Percentiles rank a stretch among this genome's conserved stretches.
Conservation (phyloP, 2,113 vertebrate species). For the Takifugu flavidus region DNA sequence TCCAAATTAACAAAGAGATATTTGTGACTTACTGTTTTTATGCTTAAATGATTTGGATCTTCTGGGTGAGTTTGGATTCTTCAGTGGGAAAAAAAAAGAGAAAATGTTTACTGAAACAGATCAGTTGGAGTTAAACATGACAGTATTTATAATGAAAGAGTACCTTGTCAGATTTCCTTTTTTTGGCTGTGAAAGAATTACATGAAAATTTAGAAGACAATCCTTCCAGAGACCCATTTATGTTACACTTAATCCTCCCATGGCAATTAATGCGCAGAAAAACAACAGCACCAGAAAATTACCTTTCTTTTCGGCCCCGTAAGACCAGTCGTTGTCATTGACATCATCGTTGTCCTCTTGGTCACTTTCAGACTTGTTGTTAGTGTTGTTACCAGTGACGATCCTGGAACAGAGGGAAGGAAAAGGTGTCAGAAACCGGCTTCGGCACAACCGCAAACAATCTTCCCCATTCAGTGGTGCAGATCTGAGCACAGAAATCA, state of each 20-base stretch:
- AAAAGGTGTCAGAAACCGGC: background rate
- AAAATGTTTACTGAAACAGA: background rate
- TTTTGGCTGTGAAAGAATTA: conserved; percentile 82
- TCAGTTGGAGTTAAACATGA: background rate
- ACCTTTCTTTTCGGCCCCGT: conserved; percentile 98
- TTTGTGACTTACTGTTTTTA: conserved; percentile 86
- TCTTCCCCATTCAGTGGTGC: background rate
- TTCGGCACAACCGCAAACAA: background rate
- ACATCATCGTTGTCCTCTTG: conserved; percentile 98
- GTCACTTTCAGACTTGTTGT: conserved; percentile 98
- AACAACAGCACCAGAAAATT: background rate
- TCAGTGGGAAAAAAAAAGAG: conserved; percentile 34
- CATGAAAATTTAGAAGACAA: background rate
- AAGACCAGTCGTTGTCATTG: conserved; percentile 99
- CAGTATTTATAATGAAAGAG: conserved; percentile 32
- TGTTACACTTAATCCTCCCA: background rate
- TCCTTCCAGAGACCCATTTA: background rate
- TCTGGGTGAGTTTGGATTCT: conserved; percentile 97
- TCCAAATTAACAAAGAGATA: background rate
- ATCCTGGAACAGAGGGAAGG: conserved; percentile 73
- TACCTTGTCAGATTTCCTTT: conserved; percentile 98
- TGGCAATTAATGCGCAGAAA: background rate
- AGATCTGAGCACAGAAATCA: no score
- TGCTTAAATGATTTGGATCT: conserved; percentile 97
- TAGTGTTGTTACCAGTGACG: conserved; percentile 95